Evolutionary conservation across 2,797 vertebrate genomes (phyloP).

Genomic region (Psittacula echo): DNA sequence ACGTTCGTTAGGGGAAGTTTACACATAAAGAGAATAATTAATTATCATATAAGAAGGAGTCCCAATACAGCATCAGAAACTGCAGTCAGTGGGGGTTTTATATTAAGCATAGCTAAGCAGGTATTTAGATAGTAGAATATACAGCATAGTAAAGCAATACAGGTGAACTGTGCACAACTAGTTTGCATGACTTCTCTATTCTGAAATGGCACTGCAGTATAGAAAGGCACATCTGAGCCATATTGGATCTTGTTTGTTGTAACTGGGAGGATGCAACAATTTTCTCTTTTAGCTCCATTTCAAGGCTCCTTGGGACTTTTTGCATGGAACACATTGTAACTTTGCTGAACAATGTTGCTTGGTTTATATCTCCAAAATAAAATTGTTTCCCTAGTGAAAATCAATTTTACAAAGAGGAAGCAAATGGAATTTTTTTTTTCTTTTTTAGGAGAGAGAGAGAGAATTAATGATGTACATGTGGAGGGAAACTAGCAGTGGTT

Average conservation of each 20-base stretch:
- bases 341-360: background rate
- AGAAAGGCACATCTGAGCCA: background rate
- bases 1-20: background rate
- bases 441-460: background rate
- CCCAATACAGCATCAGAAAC: background rate
- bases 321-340: background rate
- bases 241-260: background rate
- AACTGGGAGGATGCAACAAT: background rate
- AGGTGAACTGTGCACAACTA: background rate
- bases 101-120: background rate
- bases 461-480: background rate
- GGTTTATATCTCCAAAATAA: background rate
- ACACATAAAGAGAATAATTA: conserved; percentile 8
- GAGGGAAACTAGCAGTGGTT: background rate
- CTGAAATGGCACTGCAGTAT: background rate
- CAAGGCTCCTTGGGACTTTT: background rate
- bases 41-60: background rate
- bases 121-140: background rate
- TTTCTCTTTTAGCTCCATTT: background rate
- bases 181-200: background rate
- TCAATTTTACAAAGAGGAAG: background rate
- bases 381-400: background rate
- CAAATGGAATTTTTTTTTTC: background rate
- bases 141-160: background rate
- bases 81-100: background rate